phyloP scores from a whole-genome alignment of 2,113 vertebrate species.

The Pomatorhinus ruficollis region DNA sequence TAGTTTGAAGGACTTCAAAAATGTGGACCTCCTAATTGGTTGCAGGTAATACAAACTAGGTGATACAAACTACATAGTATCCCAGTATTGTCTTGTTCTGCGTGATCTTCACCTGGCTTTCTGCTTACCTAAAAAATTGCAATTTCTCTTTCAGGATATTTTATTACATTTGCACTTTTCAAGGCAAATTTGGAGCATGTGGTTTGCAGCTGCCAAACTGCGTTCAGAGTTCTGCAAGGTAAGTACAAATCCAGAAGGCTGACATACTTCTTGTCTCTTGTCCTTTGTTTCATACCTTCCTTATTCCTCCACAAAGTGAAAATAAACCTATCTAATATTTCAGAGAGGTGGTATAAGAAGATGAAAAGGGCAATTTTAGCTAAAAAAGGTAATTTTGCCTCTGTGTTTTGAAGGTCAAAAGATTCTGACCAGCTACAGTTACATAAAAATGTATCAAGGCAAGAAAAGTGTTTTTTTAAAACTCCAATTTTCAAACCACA shows the following conservation, averaged over 20 bases:
- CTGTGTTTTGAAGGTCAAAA: background rate
- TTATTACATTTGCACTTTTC: background rate
- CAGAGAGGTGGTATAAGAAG: background rate
- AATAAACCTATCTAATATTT: background rate
- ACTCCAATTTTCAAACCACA: background rate
- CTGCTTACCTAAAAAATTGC: background rate
- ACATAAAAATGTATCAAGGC: background rate
- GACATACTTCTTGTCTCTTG: background rate
- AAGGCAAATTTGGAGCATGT: background rate
- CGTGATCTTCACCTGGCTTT: background rate
- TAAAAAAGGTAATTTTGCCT: background rate
- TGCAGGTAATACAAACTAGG: background rate
- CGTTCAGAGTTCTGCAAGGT: background rate
- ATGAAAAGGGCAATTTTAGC: background rate
- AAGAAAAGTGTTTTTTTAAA: background rate
- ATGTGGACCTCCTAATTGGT: background rate
- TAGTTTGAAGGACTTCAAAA: background rate
- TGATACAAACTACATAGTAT: background rate
- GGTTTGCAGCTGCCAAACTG: background rate
- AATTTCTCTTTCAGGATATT: background rate
- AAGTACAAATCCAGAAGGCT: background rate
- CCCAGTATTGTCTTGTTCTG: background rate
- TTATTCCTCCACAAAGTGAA: background rate
- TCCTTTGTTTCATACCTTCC: background rate
- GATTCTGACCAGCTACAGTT: background rate